A percentile compares a stretch with the other conserved stretches of the same genome.
phyloP scores from a whole-genome alignment of 1,140 invertebrate genomes.

The Heterodera schachtii region DNA sequence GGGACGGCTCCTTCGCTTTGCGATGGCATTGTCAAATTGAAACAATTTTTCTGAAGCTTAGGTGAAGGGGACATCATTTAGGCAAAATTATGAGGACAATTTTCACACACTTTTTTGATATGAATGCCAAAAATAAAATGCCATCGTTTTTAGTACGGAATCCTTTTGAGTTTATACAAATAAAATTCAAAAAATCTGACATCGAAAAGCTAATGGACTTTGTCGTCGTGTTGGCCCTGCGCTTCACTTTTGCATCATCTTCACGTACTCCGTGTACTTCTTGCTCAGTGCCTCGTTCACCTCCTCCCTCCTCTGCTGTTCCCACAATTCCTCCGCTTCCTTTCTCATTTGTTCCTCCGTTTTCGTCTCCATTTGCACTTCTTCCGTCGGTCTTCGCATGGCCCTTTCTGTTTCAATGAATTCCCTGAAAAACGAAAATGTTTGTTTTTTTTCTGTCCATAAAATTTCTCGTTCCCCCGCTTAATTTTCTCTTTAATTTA shows the following conservation, averaged over 20 bases:
- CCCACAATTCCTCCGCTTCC: not conserved
- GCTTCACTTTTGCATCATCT: not conserved
- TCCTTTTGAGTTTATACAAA: too few relatives aligned
- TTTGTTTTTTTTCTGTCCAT: too few relatives aligned
- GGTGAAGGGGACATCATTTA: not conserved
- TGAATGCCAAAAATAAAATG: too few relatives aligned
- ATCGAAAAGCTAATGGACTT: too few relatives aligned
- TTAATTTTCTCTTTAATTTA: too few relatives aligned
- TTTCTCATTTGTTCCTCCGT: not conserved
- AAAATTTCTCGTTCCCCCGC: too few relatives aligned
- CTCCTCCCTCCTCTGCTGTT: not conserved
- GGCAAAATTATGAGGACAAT: too few relatives aligned
- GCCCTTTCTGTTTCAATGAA: not conserved
- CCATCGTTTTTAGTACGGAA: too few relatives aligned
- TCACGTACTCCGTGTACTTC: not conserved
- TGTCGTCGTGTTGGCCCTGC: too few relatives aligned
- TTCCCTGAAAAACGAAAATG: not conserved
- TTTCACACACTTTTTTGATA: too few relatives aligned
- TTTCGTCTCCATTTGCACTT: not conserved
- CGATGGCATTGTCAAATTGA: not conserved
- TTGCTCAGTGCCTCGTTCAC: not conserved
- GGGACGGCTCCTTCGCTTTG: not conserved
- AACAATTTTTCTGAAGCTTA: not conserved
- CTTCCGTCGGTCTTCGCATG: not conserved
- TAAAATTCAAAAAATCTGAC: too few relatives aligned